Evolutionary conservation across 2,113 vertebrate genomes (phyloP).

Genomic region (Apteryx owenii): DNA sequence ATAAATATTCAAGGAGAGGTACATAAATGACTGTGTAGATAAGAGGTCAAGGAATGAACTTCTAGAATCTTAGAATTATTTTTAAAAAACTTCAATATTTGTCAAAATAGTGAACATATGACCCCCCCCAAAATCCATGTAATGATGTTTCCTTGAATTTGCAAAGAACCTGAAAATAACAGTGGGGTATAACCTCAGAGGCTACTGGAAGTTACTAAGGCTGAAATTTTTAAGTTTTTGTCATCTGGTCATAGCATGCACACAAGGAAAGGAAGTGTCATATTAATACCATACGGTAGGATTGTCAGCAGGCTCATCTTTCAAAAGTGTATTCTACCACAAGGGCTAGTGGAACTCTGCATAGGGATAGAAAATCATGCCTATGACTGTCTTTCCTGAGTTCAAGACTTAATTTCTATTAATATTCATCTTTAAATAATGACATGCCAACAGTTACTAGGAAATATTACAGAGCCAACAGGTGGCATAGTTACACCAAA

Average conservation of each 20-base stretch:
- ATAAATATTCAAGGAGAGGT: neutral
- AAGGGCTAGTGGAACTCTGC: rapidly evolving
- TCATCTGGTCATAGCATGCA: neutral
- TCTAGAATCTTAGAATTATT: neutral
- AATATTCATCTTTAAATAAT: neutral
- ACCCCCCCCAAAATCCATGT: neutral
- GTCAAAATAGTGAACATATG: neutral
- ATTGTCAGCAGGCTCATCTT: neutral
- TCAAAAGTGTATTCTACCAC: neutral
- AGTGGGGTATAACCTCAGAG: neutral
- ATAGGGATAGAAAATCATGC: neutral
- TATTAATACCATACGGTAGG: neutral
- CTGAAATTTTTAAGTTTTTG: neutral
- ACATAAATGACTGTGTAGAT: neutral
- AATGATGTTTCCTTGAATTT: neutral
- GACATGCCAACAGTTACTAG: neutral
- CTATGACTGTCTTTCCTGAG: neutral
- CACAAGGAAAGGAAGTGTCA: neutral
- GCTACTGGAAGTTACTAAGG: neutral
- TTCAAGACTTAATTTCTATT: neutral
- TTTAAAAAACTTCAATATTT: neutral
- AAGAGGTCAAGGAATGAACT: neutral
- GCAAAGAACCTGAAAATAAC: neutral
- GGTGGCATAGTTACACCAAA: neutral
- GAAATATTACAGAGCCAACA: neutral